A percentile compares a stretch with the other conserved stretches of the same genome.
Conservation (phyloP, 2,888 invertebrate species). For the Troides helena region DNA sequence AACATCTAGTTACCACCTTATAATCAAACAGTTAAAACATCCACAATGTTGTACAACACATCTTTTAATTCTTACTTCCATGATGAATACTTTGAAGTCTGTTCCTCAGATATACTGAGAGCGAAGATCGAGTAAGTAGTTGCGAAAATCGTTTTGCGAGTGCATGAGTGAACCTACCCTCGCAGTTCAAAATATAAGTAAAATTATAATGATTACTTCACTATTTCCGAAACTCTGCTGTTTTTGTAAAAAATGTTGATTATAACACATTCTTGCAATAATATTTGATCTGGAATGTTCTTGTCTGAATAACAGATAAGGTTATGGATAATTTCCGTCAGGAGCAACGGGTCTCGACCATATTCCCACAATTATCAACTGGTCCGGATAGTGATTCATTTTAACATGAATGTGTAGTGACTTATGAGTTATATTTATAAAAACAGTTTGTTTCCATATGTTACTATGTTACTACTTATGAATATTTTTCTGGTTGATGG, state of each 20-base stretch:
- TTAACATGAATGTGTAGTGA: conserved; percentile 5
- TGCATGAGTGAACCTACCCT: too few species aligned
- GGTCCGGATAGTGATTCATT: conserved; percentile 38
- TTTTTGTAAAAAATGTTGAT: conserved; percentile 15
- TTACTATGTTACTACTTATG: not conserved
- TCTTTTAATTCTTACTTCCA: too few species aligned
- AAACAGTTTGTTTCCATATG: not conserved
- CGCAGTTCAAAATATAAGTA: too few species aligned
- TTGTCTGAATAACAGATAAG: conserved; percentile 27
- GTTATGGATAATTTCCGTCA: conserved; percentile 37
- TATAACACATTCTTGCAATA: conserved; percentile 17
- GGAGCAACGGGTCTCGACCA: conserved; percentile 35
- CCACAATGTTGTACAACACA: too few species aligned
- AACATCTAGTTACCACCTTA: too few species aligned
- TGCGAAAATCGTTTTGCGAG: too few species aligned
- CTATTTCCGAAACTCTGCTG: too few species aligned
- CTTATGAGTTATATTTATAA: conserved; percentile 4
- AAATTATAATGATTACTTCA: too few species aligned
- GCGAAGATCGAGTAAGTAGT: too few species aligned
- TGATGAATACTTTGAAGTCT: too few species aligned
- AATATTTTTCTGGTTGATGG: not conserved
- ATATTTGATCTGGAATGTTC: conserved; percentile 22
- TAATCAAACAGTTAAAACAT: too few species aligned
- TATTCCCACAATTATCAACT: conserved; percentile 37
- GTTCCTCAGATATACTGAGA: too few species aligned